Percentiles rank a stretch among this genome's conserved stretches.
phyloP scores from a whole-genome alignment of 2,797 vertebrate species.

The Salmo trutta region DNA sequence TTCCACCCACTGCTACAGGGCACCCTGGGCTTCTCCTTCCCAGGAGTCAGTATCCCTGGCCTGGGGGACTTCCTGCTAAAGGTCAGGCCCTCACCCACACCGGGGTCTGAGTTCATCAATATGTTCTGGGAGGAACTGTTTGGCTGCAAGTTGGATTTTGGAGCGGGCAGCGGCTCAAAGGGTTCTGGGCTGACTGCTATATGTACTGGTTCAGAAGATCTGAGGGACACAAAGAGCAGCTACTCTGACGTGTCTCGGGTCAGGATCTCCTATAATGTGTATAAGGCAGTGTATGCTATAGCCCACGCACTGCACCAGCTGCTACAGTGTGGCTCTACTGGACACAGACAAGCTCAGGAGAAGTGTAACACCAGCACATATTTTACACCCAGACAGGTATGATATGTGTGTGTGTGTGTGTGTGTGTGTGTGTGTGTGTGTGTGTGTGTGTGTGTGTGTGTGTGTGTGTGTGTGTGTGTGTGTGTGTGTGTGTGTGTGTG shows the following conservation, averaged over 20 bases:
- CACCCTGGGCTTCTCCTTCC: conserved; percentile 75
- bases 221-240: conserved; percentile 47
- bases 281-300: conserved; percentile 62
- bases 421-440: conserved; percentile 1
- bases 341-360: conserved; percentile 15
- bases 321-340: conserved; percentile 35
- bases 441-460: background rate
- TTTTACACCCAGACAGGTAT: conserved; percentile 56
- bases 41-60: conserved; percentile 59
- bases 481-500: conserved; percentile 4
- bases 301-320: conserved; percentile 53
- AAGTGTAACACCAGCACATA: conserved; percentile 34
- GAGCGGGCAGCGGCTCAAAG: background rate
- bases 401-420: background rate
- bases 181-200: conserved; percentile 10
- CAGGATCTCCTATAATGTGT: conserved; percentile 63
- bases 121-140: conserved; percentile 77
- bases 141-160: conserved; percentile 45
- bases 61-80: conserved; percentile 56
- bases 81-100: conserved; percentile 44
- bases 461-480: conserved; percentile 6
- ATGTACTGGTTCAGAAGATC: conserved; percentile 55
- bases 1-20: conserved; percentile 51
- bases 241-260: conserved; percentile 65
- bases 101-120: conserved; percentile 63